phyloP scores from a whole-genome alignment of 2,113 vertebrate genomes.

The Cromileptes altivelis region DNA sequence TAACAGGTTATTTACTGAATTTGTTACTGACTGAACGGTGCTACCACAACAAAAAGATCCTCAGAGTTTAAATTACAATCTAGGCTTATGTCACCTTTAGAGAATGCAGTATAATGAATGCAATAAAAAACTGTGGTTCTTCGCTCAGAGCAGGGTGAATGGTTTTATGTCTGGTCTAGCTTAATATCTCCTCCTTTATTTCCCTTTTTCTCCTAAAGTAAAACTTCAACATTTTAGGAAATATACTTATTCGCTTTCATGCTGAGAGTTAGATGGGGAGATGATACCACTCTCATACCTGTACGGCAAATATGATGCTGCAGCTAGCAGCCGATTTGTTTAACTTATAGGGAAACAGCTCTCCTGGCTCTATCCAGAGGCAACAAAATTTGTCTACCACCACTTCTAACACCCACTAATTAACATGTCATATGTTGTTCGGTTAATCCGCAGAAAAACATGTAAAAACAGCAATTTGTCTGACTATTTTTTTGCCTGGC shows the following conservation, averaged over 20 bases:
- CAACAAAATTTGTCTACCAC: not conserved
- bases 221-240: too few relatives aligned
- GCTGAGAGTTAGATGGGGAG: not conserved
- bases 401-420: not conserved
- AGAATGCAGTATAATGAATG: conserved; percentile 45
- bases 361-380: not conserved
- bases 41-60: conserved; percentile 13
- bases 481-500: not conserved
- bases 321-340: not conserved
- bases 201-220: not conserved
- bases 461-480: not conserved
- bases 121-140: conserved; percentile 27
- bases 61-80: conserved; percentile 9
- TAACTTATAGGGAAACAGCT: not conserved
- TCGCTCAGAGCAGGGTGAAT: conserved; percentile 31
- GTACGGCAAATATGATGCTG: not conserved
- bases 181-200: conserved; percentile 14
- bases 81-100: conserved; percentile 34
- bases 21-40: not conserved
- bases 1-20: not conserved
- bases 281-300: not conserved
- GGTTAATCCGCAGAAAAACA: not conserved
- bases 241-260: too few relatives aligned
- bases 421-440: not conserved
- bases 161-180: conserved; percentile 33